Conservation (phyloP, 2,888 invertebrate species). For the Drosophila putrida region DNA sequence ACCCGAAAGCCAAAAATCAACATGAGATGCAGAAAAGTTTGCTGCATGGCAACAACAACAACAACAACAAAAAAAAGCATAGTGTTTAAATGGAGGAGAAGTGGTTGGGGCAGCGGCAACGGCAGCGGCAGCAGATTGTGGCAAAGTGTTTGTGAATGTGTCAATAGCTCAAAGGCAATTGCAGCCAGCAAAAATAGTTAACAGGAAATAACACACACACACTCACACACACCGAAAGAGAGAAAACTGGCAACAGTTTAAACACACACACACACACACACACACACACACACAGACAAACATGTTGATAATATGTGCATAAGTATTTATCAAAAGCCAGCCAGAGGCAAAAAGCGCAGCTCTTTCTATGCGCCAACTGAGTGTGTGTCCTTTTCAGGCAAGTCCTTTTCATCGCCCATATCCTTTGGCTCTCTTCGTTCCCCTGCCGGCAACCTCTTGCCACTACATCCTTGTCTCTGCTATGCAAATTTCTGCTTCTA, state of each 20-base stretch:
- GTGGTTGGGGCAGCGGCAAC: conserved; percentile 2
- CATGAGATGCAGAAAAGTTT: conserved; percentile 55
- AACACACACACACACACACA: conserved; percentile 14
- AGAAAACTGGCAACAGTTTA: conserved; percentile 42
- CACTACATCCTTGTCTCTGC: background rate
- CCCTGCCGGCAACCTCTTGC: background rate
- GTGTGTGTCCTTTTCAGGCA: conserved; percentile 28
- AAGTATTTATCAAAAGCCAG: conserved; percentile 65
- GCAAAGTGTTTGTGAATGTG: conserved; percentile 70
- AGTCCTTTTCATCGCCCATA: conserved; percentile 26
- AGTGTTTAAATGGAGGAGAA: conserved; percentile 4
- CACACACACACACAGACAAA: conserved; percentile 32
- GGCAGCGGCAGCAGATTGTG: conserved; percentile 64
- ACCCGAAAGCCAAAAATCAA: conserved; percentile 32
- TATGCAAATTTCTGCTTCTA: conserved; percentile 48
- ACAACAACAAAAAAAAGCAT: conserved; percentile 6
- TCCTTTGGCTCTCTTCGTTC: conserved; percentile 5
- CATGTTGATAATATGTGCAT: conserved; percentile 62
- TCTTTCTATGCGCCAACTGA: conserved; percentile 32
- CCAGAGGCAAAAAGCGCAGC: conserved; percentile 49
- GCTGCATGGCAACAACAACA: conserved; percentile 24
- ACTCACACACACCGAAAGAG: conserved; percentile 8
- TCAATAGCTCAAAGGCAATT: conserved; percentile 72
- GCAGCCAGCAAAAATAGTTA: conserved; percentile 59
- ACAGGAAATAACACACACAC: conserved; percentile 39